phyloP scores from a whole-genome alignment of 2,113 vertebrate species.

The Anolis sagrei region DNA sequence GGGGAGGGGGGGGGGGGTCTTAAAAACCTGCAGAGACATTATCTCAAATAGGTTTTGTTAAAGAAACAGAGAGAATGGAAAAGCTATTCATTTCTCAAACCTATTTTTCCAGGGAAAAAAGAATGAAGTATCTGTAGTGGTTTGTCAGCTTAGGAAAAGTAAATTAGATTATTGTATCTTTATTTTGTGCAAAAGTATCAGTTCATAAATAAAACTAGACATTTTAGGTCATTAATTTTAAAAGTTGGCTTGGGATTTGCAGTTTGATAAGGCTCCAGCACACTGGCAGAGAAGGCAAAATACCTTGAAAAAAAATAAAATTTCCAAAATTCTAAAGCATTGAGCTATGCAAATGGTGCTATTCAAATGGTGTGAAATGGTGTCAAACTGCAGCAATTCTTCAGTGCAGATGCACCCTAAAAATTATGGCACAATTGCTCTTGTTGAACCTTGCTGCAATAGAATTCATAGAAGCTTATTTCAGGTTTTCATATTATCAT shows the following conservation, averaged over 20 bases:
- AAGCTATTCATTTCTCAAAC: conserved; percentile 26
- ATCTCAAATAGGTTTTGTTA: conserved; percentile 49
- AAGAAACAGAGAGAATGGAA: conserved; percentile 56
- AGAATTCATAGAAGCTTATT: conserved; percentile 43
- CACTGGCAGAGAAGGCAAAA: no score
- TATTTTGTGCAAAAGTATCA: conserved; percentile 15
- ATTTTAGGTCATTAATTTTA: not conserved
- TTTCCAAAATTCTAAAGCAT: no score
- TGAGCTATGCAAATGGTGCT: no score
- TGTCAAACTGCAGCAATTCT: no score
- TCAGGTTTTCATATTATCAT: conserved; percentile 60
- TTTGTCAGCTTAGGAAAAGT: conserved; percentile 31
- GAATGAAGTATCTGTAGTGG: conserved; percentile 46
- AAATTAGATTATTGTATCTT: conserved; percentile 20
- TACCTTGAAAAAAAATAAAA: no score
- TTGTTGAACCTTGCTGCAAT: no score
- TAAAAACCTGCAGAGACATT: conserved; percentile 38
- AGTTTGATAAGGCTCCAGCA: no score
- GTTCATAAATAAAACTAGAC: conserved; percentile 24
- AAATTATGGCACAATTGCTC: no score
- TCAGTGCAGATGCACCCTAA: no score
- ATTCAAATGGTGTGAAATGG: no score
- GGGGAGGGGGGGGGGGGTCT: conserved; percentile 25
- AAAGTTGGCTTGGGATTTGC: no score
- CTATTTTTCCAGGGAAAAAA: conserved; percentile 28